Percentiles rank a stretch among this genome's conserved stretches.
Conservation (phyloP, 1,140 invertebrate genomes). For the Acyrthosiphon pisum region DNA sequence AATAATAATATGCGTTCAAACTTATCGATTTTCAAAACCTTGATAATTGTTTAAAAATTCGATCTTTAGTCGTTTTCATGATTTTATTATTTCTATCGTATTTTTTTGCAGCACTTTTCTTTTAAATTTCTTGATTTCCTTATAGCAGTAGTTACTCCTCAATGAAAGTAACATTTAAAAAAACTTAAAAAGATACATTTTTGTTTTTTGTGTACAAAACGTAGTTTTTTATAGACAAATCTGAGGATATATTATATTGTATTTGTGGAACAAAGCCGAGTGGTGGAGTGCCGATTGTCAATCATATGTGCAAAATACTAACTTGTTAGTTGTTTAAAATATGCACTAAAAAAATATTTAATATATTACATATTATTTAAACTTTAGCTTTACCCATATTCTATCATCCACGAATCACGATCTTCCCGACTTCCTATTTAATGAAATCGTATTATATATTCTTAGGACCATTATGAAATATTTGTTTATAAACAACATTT, state of each 20-base stretch:
- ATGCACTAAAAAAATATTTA: not conserved
- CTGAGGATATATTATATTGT: no score
- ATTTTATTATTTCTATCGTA: not conserved
- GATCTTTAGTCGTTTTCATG: not conserved
- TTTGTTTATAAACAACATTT: no score
- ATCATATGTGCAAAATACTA: not conserved
- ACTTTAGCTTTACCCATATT: no score
- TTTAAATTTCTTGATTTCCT: no score
- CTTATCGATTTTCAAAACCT: not conserved
- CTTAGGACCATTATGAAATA: no score
- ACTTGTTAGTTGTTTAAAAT: not conserved
- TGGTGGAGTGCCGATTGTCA: not conserved
- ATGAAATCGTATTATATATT: no score
- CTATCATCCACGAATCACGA: no score
- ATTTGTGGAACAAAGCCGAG: no score
- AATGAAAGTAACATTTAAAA: not conserved
- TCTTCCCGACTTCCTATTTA: no score
- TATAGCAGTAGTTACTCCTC: not conserved
- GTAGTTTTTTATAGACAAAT: not conserved
- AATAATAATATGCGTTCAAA: not conserved
- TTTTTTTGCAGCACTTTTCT: not conserved
- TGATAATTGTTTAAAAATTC: no score
- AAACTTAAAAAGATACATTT: not conserved
- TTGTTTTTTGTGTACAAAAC: not conserved
- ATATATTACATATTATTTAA: not conserved